Percentiles rank a stretch among this genome's conserved stretches.
Evolutionary conservation across 2,888 invertebrate species (phyloP).

Genomic region (Melinaea marsaeus): DNA sequence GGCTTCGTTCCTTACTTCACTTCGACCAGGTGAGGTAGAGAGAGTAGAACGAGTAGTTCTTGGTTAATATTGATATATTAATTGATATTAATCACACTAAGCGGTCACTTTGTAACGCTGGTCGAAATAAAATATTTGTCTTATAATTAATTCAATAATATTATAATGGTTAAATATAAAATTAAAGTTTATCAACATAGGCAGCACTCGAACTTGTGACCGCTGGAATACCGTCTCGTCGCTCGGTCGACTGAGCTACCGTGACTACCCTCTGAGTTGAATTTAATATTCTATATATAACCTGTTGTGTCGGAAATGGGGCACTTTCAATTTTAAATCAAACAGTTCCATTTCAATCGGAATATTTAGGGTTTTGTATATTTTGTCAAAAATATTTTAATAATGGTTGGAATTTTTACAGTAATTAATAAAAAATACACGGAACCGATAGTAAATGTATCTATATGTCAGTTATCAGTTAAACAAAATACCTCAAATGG

Average conservation of each 20-base stretch:
- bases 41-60: conserved; percentile 23
- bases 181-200: too few species aligned
- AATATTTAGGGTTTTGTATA: too few species aligned
- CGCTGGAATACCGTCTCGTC: too few species aligned
- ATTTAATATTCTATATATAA: too few species aligned
- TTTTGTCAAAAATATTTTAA: too few species aligned
- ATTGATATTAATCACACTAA: conserved; percentile 42
- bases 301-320: too few species aligned
- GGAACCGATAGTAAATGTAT: conserved; percentile 13
- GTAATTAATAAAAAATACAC: conserved; percentile 3
- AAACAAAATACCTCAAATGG: conserved; percentile 16
- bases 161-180: too few species aligned
- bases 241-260: too few species aligned
- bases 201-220: too few species aligned
- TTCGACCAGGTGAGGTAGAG: conserved; percentile 26
- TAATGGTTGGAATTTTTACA: background rate
- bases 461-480: conserved; percentile 10
- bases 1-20: conserved; percentile 21
- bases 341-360: too few species aligned
- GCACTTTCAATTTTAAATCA: too few species aligned
- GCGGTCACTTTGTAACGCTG: conserved; percentile 35
- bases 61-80: conserved; percentile 36
- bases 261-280: too few species aligned
- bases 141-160: conserved; percentile 13
- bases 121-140: conserved; percentile 36